Evolutionary conservation across 1,140 invertebrate genomes (phyloP), one percentile per base, ranked within the genome.

Genomic region (Drosophila auraria): DNA sequence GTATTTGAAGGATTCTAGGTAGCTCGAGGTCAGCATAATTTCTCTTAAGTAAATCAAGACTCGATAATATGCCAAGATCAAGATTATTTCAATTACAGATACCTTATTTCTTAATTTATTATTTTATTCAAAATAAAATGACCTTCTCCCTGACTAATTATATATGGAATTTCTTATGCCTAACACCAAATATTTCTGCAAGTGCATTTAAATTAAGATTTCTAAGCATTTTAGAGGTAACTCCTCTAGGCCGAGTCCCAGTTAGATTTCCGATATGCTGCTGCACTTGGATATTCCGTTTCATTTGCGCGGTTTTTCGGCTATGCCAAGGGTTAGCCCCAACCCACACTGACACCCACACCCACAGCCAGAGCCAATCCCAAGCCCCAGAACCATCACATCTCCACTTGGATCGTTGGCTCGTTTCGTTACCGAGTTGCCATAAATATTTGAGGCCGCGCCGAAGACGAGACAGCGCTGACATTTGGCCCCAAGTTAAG

Each of bases 401-500:
- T 33, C 53, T 64, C 38, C 69, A 63, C 20, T 56, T 50, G 65
- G 65, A n/a, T 47, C 45, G 44, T 42, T 75, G 33, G 33, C 33
- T 11, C 76, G 66, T 56, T 69, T 69, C 78, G 77, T 57, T 71
- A 57, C 60, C 50, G 54, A 57, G 30, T 50, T 56, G 75, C 57
- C 76, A 78, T 81, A 76, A 76, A 83, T 80, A 83, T 83, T 83
- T 77, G 61, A 83, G 82, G 76, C 51, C 66, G 74, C 80, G 30
- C 56, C 69, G 54, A 83, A 59, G 56, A 81, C 63, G 61, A 61
- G 42, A 61, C 56, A 61, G 44, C 49, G 70, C 45, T 72, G 71
- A 73, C 71, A 73, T 73, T 84, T 70, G 51, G 51, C 58, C 70
- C 70, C 65, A 83, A 83, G 78, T 72, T 80, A 89, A 84, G 77